Base-by-base conservation (phyloP, 2,113 vertebrate species). In the Scalopus aquaticus region DNA sequence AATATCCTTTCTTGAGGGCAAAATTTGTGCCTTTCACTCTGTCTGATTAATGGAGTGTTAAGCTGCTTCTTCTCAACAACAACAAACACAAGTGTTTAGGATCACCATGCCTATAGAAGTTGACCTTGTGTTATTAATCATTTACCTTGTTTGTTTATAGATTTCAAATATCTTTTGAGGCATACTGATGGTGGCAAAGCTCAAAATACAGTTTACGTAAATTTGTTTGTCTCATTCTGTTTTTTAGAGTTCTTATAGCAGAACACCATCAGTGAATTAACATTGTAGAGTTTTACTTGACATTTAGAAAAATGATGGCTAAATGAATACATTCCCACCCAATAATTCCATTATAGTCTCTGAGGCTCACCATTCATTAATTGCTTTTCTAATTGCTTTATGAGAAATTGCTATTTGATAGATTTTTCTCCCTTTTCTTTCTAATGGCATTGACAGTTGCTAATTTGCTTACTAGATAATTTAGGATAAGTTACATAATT, bases 341-440 rank as follows among this genome's bases (percentile, higher is more conserved):
- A 96, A 3, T 56, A 84, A 96, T 90, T 80, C 80, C 46, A 70
- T 94, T 97, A 84, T 96, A 15, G 69, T 96, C 76, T 92, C 90
- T n/a, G 96, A 96, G 91, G 72, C 77, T 95, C 95, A 87, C 77
- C 15, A 90, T 88, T 96, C 64, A 95, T 97, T 98, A 97, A 94
- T 97, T 97, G 65, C 65, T 97, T 98, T 92, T 96, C 74, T 96
- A 97, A 98, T 97, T 97, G 65, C 77, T 94, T 97, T 96, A 87
- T 96, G 90, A 85, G 81, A 89, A 95, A 97, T 98, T 98, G 72
- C 82, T 96, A 49, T n/a, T 91, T 95, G 64, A 95, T 86, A 96
- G 1, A 85, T 96, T 95, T 97, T 96, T 62, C 85, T 74, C 72
- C 91, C 64, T 93, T 92, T 96, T 94, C 39, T 96, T 91, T 95